Evolutionary conservation across 1,140 invertebrate genomes (phyloP).

Genomic region (Zeugodacus cucurbitae): DNA sequence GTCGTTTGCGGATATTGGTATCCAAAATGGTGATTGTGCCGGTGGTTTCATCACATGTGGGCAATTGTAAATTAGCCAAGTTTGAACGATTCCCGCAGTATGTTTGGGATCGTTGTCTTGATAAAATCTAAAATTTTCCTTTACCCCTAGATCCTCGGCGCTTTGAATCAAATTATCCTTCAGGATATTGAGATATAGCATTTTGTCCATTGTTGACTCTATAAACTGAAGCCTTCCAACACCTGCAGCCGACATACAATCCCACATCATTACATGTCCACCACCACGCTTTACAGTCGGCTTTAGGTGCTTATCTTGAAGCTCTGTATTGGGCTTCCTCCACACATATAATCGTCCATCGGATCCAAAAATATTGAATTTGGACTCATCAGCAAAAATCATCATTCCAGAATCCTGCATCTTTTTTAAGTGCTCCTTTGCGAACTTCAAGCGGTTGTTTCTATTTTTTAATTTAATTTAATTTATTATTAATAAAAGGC

Average conservation of each 20-base stretch:
- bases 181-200: constrained; percentile 48
- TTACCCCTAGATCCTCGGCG: background rate
- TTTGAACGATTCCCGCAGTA: background rate
- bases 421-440: background rate
- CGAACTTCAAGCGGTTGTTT: background rate
- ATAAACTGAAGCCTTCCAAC: constrained; percentile 47
- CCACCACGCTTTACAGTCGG: constrained; percentile 45
- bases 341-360: background rate
- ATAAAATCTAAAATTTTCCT: background rate
- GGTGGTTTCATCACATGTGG: background rate
- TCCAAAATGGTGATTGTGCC: background rate
- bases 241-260: constrained; percentile 50
- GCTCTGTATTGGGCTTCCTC: background rate
- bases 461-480: no score
- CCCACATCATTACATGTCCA: constrained; percentile 60
- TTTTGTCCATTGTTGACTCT: constrained; percentile 47
- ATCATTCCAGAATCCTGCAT: constrained; percentile 1
- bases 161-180: constrained; percentile 33
- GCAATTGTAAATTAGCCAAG: background rate
- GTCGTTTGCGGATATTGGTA: no score
- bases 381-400: background rate
- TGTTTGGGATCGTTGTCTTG: background rate
- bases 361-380: constrained; percentile 16
- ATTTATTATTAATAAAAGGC: constrained; percentile 22
- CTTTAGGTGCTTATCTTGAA: background rate